A percentile compares a stretch with the other conserved stretches of the same genome.
These are phyloP conservation scores for Anarsia innoxiella DNA, from an alignment of 2,888 invertebrate species.

Conservation along the genomic window DNA sequence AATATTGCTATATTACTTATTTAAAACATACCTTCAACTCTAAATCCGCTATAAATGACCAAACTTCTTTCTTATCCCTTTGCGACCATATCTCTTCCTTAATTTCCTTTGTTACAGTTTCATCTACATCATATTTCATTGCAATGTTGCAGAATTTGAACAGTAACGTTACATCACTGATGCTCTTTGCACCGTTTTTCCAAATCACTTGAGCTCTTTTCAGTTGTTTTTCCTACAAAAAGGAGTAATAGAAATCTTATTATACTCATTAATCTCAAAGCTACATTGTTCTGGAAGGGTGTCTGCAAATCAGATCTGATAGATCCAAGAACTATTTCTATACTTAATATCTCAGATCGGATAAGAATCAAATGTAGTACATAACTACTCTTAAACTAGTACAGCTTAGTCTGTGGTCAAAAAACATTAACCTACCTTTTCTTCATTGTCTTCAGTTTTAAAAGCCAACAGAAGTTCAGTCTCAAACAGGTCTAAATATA, in stretches of 20 bases:
- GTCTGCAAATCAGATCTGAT: too few relatives aligned
- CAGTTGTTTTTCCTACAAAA: slow-evolving; percentile 57
- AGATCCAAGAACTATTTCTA: too few relatives aligned
- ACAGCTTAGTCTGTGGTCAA: slow-evolving; percentile 4
- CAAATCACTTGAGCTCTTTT: slow-evolving; percentile 77
- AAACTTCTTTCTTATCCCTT: slow-evolving; percentile 45
- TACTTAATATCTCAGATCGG: too few relatives aligned
- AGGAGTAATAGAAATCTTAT: too few relatives aligned
- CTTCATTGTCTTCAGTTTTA: slow-evolving; percentile 48
- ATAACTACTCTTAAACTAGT: too few relatives aligned
- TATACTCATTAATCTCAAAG: too few relatives aligned
- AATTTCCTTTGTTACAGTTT: slow-evolving; percentile 59
- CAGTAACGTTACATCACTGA: slow-evolving; percentile 73
- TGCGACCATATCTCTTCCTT: slow-evolving; percentile 56
- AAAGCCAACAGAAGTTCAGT: slow-evolving; percentile 49
- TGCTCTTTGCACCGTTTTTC: slow-evolving; percentile 74
- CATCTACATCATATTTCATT: slow-evolving; percentile 75
- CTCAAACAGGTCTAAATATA: slow-evolving; percentile 79
- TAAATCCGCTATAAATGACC: slow-evolving; percentile 56
- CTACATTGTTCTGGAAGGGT: too few relatives aligned
- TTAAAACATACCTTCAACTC: slow-evolving; percentile 50
- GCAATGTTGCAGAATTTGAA: slow-evolving; percentile 76
- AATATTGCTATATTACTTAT: too few relatives aligned
- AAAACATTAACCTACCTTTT: slow-evolving; percentile 38
- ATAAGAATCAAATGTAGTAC: too few relatives aligned